Base-by-base conservation (phyloP, 2,113 vertebrate species). In the Gobius niger region DNA sequence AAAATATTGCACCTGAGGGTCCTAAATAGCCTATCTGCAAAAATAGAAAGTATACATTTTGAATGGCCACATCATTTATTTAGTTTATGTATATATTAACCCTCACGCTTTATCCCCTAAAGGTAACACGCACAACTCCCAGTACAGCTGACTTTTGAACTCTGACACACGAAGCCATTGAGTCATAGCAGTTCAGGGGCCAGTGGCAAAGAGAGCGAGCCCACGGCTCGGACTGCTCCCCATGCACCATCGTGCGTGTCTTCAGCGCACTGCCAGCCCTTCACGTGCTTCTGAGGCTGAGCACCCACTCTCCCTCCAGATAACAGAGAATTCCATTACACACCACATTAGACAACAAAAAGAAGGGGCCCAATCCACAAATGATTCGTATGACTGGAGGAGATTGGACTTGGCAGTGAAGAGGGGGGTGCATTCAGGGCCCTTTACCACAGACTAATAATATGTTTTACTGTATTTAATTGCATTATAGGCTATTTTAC, bases 281-380 rank as follows among this genome's bases (percentile, higher is more conserved):
- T 49, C 47, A 70, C 72, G 76, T 54, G 46, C 60, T 19, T 61
- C 66, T 66, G 59, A 80, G 72, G 57, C 61, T 47, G 59, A 81
- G 87, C 16, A 7, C 10, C 76, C 51, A 9, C 68, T 81, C 72
- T 72, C 24, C 24, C 68, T 70, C 57, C 34, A 72, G 76, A 85
- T 78, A 82, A 82, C 68, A 84, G 70, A 71, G 78, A 72, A 87
- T 86, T 84, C 81, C 82, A 88, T 85, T 87, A 87, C 80, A 86
- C 85, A 87, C 64, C 63, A 82, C 82, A 90, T 88, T 87, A 87
- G 69, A 85, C 82, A 82, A 86, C 78, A 82, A 74, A 80, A 85
- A 76, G 56, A 76, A 77, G 76, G 67, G 71, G 67, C 65, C 54
- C 62, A 54, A 68, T 34, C 59, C 78, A 83, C 65, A 72, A 88